Base-by-base conservation (phyloP, 2,113 vertebrate species). In the Tetraodon nigroviridis region DNA sequence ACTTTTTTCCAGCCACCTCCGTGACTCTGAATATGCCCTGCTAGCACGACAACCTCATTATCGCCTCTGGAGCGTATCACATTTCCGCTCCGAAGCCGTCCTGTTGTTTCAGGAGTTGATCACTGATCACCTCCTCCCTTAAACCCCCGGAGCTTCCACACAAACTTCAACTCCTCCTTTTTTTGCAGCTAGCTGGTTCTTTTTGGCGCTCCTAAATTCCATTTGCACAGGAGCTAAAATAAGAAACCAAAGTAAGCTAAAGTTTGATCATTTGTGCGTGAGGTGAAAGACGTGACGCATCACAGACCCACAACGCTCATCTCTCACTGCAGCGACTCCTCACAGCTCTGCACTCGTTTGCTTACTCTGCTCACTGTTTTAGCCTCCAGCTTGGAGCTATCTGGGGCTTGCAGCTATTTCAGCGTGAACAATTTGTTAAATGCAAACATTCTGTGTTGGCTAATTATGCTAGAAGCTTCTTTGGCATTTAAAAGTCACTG, bases 11-110 rank as follows among this genome's bases (percentile, higher is more conserved):
- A 55, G 22, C 48, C 37, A 14, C 6, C 53, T 45, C 58, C 53
- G 17, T 73, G 68, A 74, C 61, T 57, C 19, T 17, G 70, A 74
- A 61, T 71, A 61, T 55, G 29, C 67, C 15, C 55, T 16, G 48
- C 58, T 46, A 49, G 24, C 52, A 48, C 64, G 61, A 65, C 76
- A 49, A 18, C 56, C 50, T 46, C 67, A 65, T 50, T 40, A 60
- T 63, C 46, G 19, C 42, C 13, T 44, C 32, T 37, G 32, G 32
- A 37, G 32, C 32, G 32, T 7, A 52, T 64, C 73, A 64, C 21
- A 17, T 62, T 65, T 81, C 69, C 67, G 2, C n/a, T 29, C 0
- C 49, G 41, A 5, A 17, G 47, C 60, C 24, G 0, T 2, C 41
- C 8, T 57, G 47, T 69, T 69, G 66, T 55, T 58, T 51, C 65